Conservation (phyloP, 1,140 invertebrate genomes). For the Psix sp. region DNA sequence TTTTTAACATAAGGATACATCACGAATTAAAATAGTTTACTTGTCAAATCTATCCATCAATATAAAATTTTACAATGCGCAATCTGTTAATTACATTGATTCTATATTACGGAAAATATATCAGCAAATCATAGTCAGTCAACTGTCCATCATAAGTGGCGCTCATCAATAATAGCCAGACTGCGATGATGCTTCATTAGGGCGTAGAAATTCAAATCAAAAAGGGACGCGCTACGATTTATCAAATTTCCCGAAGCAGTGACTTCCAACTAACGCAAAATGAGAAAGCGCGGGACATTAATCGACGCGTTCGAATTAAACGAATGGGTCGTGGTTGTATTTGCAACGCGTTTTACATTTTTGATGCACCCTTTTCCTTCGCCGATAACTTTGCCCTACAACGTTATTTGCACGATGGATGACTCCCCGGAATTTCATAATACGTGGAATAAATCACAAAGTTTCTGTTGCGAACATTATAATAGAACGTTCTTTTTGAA, state of each 20-base stretch:
- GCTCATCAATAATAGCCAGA: constrained; percentile 35
- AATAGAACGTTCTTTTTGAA: constrained; percentile 35
- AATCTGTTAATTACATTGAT: too few species aligned
- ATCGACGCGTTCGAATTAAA: constrained; percentile 32
- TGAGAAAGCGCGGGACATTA: constrained; percentile 37
- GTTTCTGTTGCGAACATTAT: constrained; percentile 34
- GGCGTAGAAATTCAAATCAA: constrained; percentile 28
- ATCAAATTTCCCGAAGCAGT: constrained; percentile 11
- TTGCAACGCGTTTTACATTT: constrained; percentile 30
- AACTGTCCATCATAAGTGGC: constrained; percentile 14
- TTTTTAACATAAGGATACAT: too few species aligned
- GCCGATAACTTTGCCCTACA: constrained; percentile 22
- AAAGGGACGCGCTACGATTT: constrained; percentile 7
- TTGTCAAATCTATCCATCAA: too few species aligned
- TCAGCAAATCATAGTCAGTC: constrained; percentile 15
- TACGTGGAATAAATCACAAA: constrained; percentile 43
- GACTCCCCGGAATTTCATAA: constrained; percentile 43
- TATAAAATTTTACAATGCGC: too few species aligned
- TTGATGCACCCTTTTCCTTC: constrained; percentile 39
- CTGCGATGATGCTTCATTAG: constrained; percentile 27
- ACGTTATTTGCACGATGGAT: constrained; percentile 17
- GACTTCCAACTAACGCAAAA: constrained; percentile 16
- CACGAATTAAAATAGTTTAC: too few species aligned
- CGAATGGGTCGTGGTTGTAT: constrained; percentile 1
- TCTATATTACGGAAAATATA: too few species aligned